Base-by-base conservation (phyloP, 2,113 vertebrate species). In the Pseudolaguvia tuberculata region DNA sequence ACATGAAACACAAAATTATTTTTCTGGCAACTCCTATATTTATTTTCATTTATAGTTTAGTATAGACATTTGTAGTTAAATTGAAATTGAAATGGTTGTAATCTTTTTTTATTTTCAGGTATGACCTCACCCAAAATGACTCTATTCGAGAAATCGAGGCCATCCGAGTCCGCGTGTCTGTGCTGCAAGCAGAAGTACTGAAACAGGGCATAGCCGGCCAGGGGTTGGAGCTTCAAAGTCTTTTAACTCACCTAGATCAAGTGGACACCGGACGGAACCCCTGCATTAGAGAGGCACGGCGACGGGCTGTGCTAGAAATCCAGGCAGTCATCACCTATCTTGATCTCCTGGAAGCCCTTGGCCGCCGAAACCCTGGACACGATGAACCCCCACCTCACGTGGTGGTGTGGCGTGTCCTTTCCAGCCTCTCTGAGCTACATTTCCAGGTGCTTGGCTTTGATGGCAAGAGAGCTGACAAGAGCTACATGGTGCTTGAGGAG, bases 141-240 rank as follows among this genome's bases (percentile, higher is more conserved):
- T 96, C 95, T 63, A 99, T 98, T 81, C 85, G 94, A 5, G 93
- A 95, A 85, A 99, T 99, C 47, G 97, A 99, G 81, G 92, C 87
- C 1, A 91, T 96, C 70, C 92, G 94, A 12, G 87, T 88, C 61
- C 94, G 93, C 31, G 91, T 93, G 76, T 88, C 88, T 47, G 94
- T 95, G 78, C 83, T 98, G 48, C 89, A 89, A 31, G 86, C 87
- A 21, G 91, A 93, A 15, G 86, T 99, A 68, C 86, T 96, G 53
- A 90, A 89, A 55, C 85, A 92, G n/a, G 92, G 91, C 18, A 87
- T 84, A 1, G 79, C 89, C 51, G 89, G 92, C 0, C 94, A 98
- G 18, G 78, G 96, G 76, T 89, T 92, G 0, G 95, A 98, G 78
- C 80, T 99, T 78, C 97, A 98, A 86, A 89, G 92, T 66, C 87